Percentiles rank a stretch among this genome's conserved stretches.
phyloP scores from a whole-genome alignment of 2,888 invertebrate species.

The Macrophya annulata region DNA sequence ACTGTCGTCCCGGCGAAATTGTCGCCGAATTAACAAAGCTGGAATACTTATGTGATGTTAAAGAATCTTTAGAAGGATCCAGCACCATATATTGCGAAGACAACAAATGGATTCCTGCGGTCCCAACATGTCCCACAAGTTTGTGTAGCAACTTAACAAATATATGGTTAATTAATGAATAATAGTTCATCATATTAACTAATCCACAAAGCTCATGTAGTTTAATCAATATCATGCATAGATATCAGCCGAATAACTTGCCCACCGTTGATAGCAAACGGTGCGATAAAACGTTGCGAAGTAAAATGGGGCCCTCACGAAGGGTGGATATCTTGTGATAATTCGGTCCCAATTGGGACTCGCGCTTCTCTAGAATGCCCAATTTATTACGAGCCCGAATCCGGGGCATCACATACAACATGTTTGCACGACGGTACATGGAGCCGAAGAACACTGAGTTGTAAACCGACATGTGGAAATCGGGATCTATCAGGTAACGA shows the following conservation, averaged over 20 bases:
- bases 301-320: conserved; percentile 68
- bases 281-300: conserved; percentile 70
- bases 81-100: conserved; percentile 65
- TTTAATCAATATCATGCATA: neutral
- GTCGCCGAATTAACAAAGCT: conserved; percentile 69
- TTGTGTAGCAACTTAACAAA: neutral
- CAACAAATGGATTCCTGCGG: conserved; percentile 67
- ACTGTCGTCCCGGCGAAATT: conserved; percentile 68
- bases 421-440: conserved; percentile 79
- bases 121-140: conserved; percentile 66
- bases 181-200: neutral
- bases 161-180: neutral
- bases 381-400: conserved; percentile 73
- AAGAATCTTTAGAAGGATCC: conserved; percentile 66
- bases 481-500: conserved; percentile 64
- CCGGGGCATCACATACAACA: conserved; percentile 67
- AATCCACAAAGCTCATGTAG: neutral
- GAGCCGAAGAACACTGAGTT: conserved; percentile 76
- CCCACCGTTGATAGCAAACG: conserved; percentile 62
- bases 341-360: conserved; percentile 74
- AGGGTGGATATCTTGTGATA: conserved; percentile 74
- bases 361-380: conserved; percentile 74
- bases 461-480: conserved; percentile 74
- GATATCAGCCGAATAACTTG: conserved; percentile 64
- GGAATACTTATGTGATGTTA: conserved; percentile 65